Conservation (phyloP, 2,113 vertebrate genomes). For the Trichechus manatus region DNA sequence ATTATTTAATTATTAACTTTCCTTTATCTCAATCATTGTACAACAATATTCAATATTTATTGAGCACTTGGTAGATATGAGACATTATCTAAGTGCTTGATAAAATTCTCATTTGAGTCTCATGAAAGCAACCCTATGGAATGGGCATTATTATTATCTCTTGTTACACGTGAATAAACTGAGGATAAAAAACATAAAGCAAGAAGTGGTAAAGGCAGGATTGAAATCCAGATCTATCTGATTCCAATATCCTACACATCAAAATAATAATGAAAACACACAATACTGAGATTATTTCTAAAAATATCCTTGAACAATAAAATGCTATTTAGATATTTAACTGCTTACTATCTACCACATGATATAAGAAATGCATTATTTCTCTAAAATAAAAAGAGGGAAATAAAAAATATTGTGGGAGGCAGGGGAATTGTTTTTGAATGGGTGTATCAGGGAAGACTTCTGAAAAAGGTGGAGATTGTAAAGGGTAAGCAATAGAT, state of each 20-base stretch:
- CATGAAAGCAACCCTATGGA: background rate
- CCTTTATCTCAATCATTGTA: background rate
- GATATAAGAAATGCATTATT: background rate
- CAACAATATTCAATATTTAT: background rate
- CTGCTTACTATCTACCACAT: background rate
- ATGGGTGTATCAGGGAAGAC: background rate
- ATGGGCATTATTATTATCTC: background rate
- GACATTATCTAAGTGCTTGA: background rate
- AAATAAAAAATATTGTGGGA: background rate
- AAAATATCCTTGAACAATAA: conserved; percentile 29
- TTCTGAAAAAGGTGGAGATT: background rate
- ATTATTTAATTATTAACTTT: conserved; percentile 20
- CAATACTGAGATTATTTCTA: conserved; percentile 6
- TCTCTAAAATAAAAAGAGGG: background rate
- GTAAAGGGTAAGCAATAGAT: background rate
- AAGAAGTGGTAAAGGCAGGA: background rate
- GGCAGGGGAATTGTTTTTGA: conserved; percentile 15
- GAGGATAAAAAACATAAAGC: background rate
- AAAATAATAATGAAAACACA: background rate
- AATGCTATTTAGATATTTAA: conserved; percentile 40
- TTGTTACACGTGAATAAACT: background rate
- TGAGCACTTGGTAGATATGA: background rate
- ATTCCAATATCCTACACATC: conserved; percentile 1
- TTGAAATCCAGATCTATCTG: background rate
- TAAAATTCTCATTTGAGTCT: background rate